These are phyloP conservation scores for Meganola albula DNA, from an alignment of 2,888 invertebrate genomes.

Conservation along the genomic window DNA sequence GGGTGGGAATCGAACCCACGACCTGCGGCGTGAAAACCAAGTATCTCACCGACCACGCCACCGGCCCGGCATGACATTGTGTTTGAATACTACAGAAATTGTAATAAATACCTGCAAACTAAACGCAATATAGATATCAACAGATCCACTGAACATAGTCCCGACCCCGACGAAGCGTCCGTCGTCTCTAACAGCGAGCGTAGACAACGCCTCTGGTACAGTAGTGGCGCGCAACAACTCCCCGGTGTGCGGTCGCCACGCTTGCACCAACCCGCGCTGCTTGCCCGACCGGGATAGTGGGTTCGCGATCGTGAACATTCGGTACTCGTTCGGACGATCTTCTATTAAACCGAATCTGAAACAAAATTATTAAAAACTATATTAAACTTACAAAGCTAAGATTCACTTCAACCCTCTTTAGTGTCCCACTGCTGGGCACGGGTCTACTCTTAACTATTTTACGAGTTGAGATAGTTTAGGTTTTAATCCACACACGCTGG, in stretches of 20 bases:
- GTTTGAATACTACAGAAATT: no score
- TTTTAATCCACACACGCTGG: no score
- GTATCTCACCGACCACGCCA: no score
- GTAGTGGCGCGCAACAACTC: constrained; percentile 74
- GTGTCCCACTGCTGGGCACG: no score
- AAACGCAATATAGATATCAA: constrained; percentile 93
- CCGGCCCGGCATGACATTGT: no score
- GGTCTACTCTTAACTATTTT: no score
- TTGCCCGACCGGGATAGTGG: constrained; percentile 84
- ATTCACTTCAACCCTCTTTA: no score
- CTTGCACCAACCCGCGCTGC: constrained; percentile 85
- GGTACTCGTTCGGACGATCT: constrained; percentile 79
- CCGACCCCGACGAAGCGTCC: constrained; percentile 95
- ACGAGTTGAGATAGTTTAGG: no score
- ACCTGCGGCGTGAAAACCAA: no score
- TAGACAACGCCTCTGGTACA: constrained; percentile 87
- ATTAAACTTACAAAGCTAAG: no score
- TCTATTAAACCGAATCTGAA: constrained; percentile 84
- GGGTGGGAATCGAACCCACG: no score
- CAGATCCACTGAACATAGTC: constrained; percentile 95
- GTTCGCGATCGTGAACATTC: constrained; percentile 89
- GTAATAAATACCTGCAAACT: constrained; percentile 92
- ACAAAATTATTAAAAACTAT: neutral
- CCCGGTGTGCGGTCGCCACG: constrained; percentile 82
- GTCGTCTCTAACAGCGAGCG: constrained; percentile 92